Base-by-base conservation (phyloP, 2,797 vertebrate genomes). In the Esox lucius region DNA sequence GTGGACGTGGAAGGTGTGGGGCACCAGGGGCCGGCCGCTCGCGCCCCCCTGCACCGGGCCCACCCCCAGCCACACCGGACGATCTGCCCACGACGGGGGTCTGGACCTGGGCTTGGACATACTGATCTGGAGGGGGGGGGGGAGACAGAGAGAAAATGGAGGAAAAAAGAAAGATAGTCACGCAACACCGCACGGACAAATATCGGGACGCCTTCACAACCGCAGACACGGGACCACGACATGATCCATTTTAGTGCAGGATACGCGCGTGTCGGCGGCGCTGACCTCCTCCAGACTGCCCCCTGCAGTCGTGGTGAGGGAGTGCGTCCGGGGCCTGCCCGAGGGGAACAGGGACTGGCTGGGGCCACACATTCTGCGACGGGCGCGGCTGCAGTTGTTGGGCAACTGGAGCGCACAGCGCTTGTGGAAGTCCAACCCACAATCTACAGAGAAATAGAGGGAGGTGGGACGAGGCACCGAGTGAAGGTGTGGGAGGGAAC, bases 391-490 rank as follows among this genome's bases (percentile, higher is more conserved):
- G 86, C 94, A 95, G 85, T 95, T 93, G 70, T 87, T 95, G 19
- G 94, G 91, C 80, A 97, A 83, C 80, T 83, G 93, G 82, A 95
- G 90, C 16, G 95, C 96, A 0, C 96, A 97, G 31, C 96, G 95
- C 71, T 97, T 97, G 75, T 97, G 96, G 70, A 96, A 97, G 84
- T 97, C 96, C 68, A 96, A 87, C 5, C 95, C 95, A 59, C 96
- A 97, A n/a, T 95, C 96, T 97, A 1, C 11, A 28, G 19, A 68
- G 24, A 26, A 39, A 65, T 12, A 75, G 31, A 35, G 16, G 49
- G 62, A 42, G 35, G 68, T 12, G 68, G 59, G 69, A 6, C 5
- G 22, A 42, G 28, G 35, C 7, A 28, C 24, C 24, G 17, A 71
- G 16, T n/a, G 24, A 71, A 2, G 59, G n/a, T 65, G 5, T 53